phyloP scores from a whole-genome alignment of 2,888 invertebrate species.

The Liodrosophila aerea region DNA sequence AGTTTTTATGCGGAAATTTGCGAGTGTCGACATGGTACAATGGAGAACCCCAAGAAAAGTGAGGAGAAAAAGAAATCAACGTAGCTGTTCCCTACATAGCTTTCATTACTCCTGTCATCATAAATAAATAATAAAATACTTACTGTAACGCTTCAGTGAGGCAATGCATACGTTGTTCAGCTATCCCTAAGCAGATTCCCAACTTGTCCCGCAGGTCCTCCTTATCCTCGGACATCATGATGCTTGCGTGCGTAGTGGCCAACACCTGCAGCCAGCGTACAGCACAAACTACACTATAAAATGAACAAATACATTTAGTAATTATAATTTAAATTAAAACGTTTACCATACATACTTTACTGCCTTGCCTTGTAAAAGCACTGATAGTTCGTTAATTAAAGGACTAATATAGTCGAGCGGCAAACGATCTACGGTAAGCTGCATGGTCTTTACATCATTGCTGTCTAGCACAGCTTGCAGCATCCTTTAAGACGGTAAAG shows the following conservation, averaged over 20 bases:
- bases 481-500: conserved; percentile 85
- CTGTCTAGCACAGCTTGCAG: conserved; percentile 88
- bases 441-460: conserved; percentile 87
- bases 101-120: no score
- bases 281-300: conserved; percentile 76
- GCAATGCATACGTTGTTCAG: conserved; percentile 80
- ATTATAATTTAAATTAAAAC: neutral
- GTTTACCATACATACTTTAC: conserved; percentile 84
- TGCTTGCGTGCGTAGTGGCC: conserved; percentile 80
- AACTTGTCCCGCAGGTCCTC: conserved; percentile 79
- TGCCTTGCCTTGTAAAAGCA: conserved; percentile 86
- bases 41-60: conserved; percentile 32
- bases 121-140: no score
- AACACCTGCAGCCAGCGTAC: conserved; percentile 79
- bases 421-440: conserved; percentile 88
- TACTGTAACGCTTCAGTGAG: conserved; percentile 80
- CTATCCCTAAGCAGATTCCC: conserved; percentile 81
- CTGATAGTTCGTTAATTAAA: conserved; percentile 88
- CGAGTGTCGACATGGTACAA: conserved; percentile 64
- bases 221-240: conserved; percentile 80
- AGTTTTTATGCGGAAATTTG: conserved; percentile 69
- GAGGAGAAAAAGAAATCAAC: neutral
- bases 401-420: conserved; percentile 89
- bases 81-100: no score
- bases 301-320: neutral